Percentiles rank a stretch among this genome's conserved stretches.
phyloP scores from a whole-genome alignment of 2,888 invertebrate species.

The Liodrosophila aerea region DNA sequence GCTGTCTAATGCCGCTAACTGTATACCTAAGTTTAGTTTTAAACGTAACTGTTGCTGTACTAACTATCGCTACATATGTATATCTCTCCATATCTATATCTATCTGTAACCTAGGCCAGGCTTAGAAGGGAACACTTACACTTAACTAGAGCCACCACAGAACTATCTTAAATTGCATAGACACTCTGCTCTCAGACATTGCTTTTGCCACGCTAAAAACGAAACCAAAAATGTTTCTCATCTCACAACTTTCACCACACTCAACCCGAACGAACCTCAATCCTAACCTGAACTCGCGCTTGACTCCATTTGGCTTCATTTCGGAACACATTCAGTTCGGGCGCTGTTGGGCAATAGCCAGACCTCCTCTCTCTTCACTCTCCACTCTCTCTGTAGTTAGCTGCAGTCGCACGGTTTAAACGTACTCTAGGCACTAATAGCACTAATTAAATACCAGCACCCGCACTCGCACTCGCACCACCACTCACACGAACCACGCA shows the following conservation, averaged over 20 bases:
- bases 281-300: constrained; percentile 12
- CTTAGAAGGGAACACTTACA: constrained; percentile 22
- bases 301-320: constrained; percentile 11
- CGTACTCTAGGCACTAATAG: constrained; percentile 50
- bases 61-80: constrained; percentile 28
- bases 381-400: no score
- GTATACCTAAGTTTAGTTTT: constrained; percentile 31
- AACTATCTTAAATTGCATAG: constrained; percentile 2
- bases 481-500: constrained; percentile 23
- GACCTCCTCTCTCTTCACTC: constrained; percentile 8
- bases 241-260: constrained; percentile 20
- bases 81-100: not conserved
- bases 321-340: constrained; percentile 20
- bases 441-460: constrained; percentile 63
- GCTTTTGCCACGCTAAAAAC: constrained; percentile 29
- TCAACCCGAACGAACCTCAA: constrained; percentile 2
- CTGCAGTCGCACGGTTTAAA: constrained; percentile 20
- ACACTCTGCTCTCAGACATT: constrained; percentile 23
- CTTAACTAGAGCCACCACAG: constrained; percentile 28
- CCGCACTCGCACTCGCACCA: constrained; percentile 21
- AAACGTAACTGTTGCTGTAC: constrained; percentile 31
- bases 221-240: constrained; percentile 28
- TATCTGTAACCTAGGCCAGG: constrained; percentile 23
- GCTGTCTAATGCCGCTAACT: constrained; percentile 37
- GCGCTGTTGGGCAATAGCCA: constrained; percentile 21